Evolutionary conservation across 2,113 vertebrate species (phyloP), one percentile per base, ranked within the genome.

Genomic region (Phoxinus phoxinus): DNA sequence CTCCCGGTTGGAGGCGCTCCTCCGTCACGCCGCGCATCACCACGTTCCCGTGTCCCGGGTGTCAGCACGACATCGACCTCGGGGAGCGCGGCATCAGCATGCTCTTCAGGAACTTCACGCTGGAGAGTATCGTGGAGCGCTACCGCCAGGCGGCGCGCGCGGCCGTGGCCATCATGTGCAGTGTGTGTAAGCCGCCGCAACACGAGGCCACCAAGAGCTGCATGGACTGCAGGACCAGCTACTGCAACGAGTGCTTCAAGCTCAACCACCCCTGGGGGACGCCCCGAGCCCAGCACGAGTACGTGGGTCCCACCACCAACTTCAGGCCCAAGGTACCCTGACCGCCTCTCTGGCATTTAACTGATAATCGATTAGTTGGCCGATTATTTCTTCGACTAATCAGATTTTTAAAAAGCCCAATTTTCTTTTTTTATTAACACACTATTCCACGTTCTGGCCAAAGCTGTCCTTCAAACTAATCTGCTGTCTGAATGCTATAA

Each of bases 151-250:
- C 97, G 17, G 98, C 98, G 7, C 96, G 97, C 1, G 97, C 97
- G 0, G 97, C 97, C 7, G 83, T 96, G 9, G 97, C 98, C 10
- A 98, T 99, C 89, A 97, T 97, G 97, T 99, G 97, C 23, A 96
- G 97, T 90, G 94, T 95, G 58, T 99, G 98, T 87, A 99, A 99
- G 86, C 96, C 97, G n/a, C 96, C 97, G 0, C 92, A 91, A 83
- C 97, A 98, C 72, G 98, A 99, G 89, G 98, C 98, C 41, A 99
- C 98, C 0, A 99, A 99, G 94, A 99, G 97, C 92, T 99, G 98
- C 91, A 95, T 99, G 97, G 98, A 99, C 93, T 99, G 98, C 91
- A 97, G 96, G 89, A 97, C 97, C 3, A 99, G 96, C 93, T 99
- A 96, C 89, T 99, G 98, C 90, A 99, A 99, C 0, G 97, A 99